Base-by-base conservation (phyloP, 2,113 vertebrate genomes). In the Pygoscelis adeliae region DNA sequence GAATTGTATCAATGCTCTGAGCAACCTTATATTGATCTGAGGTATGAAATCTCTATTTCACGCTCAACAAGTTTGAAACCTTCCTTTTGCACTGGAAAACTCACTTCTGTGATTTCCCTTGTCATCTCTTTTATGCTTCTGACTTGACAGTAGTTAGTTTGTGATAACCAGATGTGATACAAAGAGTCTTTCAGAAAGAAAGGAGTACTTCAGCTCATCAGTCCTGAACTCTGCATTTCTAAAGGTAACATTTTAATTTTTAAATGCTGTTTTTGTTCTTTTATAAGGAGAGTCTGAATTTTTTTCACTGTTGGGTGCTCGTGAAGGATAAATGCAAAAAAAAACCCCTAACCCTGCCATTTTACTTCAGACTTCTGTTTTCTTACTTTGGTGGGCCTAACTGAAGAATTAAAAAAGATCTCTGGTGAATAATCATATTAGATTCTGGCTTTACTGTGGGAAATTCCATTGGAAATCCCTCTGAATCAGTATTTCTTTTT, bases 331-430 rank as follows among this genome's bases (percentile, higher is more conserved):
- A 73, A 72, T 56, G 10, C 13, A 47, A 67, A 67, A 78, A 14
- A 16, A 0, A 16, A 0, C 12, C 10, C 21, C 26, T 65, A 56
- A 53, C 4, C 4, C 12, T 44, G 13, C 2, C 27, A 25, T 12
- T 63, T 65, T 66, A 22, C 13, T 66, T 66, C 29, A 46, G 5
- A 23, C 27, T 84, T 79, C 26, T 62, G 4, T 38, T 93, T 62
- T 79, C 12, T 70, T 87, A 13, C 46, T 81, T 90, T 27, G 6
- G 4, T 49, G 13, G 4, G 6, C 6, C 46, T 88, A 89, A 69
- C 9, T 66, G 38, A 61, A 66, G 58, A 80, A 53, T 38, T 80
- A 13, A 1, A 77, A 46, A 72, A 46, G 2, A 34, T 49, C 7
- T 47, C 29, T 69, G 53, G 30, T 70, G 46, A 86, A 34, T 58